Conservation (phyloP, 1,140 invertebrate species). For the Psilanteris sp. region DNA sequence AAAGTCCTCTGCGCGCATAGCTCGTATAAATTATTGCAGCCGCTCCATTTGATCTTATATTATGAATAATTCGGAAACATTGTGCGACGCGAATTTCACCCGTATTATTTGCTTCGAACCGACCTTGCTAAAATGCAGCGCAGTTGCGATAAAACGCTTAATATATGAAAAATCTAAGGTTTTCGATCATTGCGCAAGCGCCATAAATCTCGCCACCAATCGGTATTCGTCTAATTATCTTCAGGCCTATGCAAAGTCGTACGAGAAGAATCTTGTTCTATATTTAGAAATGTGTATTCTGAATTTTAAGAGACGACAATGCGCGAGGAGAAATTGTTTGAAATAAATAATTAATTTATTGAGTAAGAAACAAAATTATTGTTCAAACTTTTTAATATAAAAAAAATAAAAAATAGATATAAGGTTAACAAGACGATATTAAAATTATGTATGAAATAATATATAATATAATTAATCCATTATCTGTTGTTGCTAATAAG, state of each 20-base stretch:
- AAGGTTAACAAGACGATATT: too few relatives aligned
- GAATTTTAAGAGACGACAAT: too few relatives aligned
- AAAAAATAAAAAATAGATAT: too few relatives aligned
- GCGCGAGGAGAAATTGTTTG: too few relatives aligned
- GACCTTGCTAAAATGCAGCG: slow-evolving; percentile 41
- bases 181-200: slow-evolving; percentile 32
- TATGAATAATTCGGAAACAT: slow-evolving; percentile 65
- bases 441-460: too few relatives aligned
- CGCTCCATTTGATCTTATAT: slow-evolving; percentile 64
- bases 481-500: too few relatives aligned
- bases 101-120: slow-evolving; percentile 47
- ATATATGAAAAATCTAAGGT: slow-evolving; percentile 58
- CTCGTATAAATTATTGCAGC: slow-evolving; percentile 58
- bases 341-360: too few relatives aligned
- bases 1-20: slow-evolving; percentile 57
- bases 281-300: too few relatives aligned
- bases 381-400: too few relatives aligned
- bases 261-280: slow-evolving; percentile 25
- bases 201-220: slow-evolving; percentile 43
- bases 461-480: too few relatives aligned
- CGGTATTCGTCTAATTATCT: slow-evolving; percentile 40
- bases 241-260: too few relatives aligned
- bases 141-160: slow-evolving; percentile 46
- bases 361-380: too few relatives aligned
- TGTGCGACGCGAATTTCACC: slow-evolving; percentile 55